Conservation (phyloP, 2,113 vertebrate genomes). For the Callipepla californica region DNA sequence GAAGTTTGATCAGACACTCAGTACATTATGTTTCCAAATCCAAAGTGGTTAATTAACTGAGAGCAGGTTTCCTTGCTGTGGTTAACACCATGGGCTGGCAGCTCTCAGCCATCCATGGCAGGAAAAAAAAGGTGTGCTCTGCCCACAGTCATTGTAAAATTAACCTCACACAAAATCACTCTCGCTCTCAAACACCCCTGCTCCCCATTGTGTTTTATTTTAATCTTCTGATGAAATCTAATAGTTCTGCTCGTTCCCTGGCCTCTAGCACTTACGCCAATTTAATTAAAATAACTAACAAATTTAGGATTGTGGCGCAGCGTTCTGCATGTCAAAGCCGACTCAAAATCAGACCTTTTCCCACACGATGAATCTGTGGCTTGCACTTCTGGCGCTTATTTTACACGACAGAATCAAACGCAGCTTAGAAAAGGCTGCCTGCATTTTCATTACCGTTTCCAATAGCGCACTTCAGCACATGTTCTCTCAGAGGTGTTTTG, state of each 20-base stretch:
- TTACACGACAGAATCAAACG: not conserved
- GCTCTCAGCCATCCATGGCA: not conserved
- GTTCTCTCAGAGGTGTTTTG: not conserved
- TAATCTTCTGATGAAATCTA: not conserved
- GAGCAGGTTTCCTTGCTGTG: not conserved
- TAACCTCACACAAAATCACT: not conserved
- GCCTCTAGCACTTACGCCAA: not conserved
- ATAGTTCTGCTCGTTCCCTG: not conserved
- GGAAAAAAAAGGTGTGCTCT: not conserved
- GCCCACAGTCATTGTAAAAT: not conserved
- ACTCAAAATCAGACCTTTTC: not conserved
- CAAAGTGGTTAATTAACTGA: conserved; percentile 3
- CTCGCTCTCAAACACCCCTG: not conserved
- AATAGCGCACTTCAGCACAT: not conserved
- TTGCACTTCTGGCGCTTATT: not conserved
- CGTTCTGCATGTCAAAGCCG: not conserved
- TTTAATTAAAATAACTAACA: not conserved
- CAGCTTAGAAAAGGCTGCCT: not conserved
- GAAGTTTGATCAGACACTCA: not conserved
- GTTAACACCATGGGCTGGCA: not conserved
- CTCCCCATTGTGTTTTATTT: not conserved
- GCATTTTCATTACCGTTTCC: not conserved
- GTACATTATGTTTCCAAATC: conserved; percentile 32
- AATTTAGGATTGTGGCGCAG: not conserved
- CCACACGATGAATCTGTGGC: not conserved